Evolutionary conservation across 2,113 vertebrate genomes (phyloP).

Genomic region (Mola mola): DNA sequence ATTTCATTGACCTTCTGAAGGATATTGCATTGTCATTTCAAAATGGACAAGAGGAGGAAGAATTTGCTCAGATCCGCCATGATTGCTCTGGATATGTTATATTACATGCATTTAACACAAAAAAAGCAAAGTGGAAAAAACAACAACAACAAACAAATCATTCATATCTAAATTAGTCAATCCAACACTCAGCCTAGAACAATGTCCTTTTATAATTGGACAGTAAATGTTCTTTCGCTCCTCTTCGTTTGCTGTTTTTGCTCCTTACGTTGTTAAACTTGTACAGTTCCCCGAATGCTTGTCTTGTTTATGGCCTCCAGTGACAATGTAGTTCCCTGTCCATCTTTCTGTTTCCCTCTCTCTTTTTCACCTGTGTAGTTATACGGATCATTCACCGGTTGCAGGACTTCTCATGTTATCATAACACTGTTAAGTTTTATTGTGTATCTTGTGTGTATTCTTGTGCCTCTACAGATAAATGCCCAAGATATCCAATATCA

Average conservation of each 20-base stretch:
- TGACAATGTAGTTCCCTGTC: constrained; percentile 60
- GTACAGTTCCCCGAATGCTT: constrained; percentile 90
- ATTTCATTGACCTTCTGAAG: background rate
- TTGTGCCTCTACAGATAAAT: constrained; percentile 88
- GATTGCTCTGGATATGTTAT: constrained; percentile 73
- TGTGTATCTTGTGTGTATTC: constrained; percentile 30
- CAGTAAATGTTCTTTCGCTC: constrained; percentile 98
- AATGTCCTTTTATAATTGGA: constrained; percentile 97
- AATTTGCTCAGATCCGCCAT: constrained; percentile 15
- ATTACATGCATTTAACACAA: constrained; percentile 88
- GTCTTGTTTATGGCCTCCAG: constrained; percentile 89
- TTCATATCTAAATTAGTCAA: constrained; percentile 94
- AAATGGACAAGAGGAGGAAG: constrained; percentile 5
- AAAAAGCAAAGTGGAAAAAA: constrained; percentile 92
- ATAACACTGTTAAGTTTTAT: constrained; percentile 62
- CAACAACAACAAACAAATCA: constrained; percentile 91
- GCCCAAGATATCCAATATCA: constrained; percentile 97
- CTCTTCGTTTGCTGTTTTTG: constrained; percentile 62
- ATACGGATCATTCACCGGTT: constrained; percentile 78
- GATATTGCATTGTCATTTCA: background rate
- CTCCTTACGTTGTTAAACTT: constrained; percentile 88
- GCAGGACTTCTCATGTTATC: constrained; percentile 82
- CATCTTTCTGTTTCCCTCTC: constrained; percentile 71
- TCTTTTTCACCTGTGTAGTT: constrained; percentile 18
- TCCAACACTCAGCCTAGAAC: constrained; percentile 74